These are phyloP conservation scores for Okamejei kenojei DNA, from an alignment of 2,797 vertebrate species.

Conservation along the genomic window DNA sequence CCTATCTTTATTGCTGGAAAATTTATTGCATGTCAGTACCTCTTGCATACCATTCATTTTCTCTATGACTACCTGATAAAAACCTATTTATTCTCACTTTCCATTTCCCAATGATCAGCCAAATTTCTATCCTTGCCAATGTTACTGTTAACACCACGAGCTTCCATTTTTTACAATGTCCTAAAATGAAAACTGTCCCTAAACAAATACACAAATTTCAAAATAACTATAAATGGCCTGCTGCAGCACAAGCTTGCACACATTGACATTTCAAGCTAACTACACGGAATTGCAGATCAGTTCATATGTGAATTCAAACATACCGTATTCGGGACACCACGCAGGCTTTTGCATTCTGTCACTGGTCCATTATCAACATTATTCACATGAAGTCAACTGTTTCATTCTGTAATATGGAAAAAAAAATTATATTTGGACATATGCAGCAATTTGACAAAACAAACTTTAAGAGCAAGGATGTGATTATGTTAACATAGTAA, in stretches of 20 bases:
- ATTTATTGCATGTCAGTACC: too few relatives aligned
- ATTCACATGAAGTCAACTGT: not conserved
- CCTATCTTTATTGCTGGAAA: too few relatives aligned
- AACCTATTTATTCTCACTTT: too few relatives aligned
- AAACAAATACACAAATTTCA: not conserved
- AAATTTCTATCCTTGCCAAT: too few relatives aligned
- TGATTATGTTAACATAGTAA: not conserved
- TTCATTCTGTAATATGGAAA: constrained; percentile 23
- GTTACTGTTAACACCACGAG: too few relatives aligned
- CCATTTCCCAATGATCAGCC: too few relatives aligned
- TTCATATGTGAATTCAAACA: not conserved
- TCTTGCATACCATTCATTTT: too few relatives aligned
- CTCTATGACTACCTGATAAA: too few relatives aligned
- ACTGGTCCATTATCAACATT: constrained; percentile 7
- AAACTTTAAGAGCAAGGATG: not conserved
- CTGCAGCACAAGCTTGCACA: not conserved
- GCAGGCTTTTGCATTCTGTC: not conserved
- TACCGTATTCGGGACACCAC: not conserved
- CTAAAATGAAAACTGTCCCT: too few relatives aligned
- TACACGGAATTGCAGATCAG: not conserved
- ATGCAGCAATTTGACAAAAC: not conserved
- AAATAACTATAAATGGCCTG: not conserved
- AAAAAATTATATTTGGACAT: not conserved
- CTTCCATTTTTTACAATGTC: too few relatives aligned
- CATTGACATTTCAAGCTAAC: not conserved